These are phyloP conservation scores for Hydropsyche tenuis DNA, from an alignment of 1,140 invertebrate species.

Conservation along the genomic window DNA sequence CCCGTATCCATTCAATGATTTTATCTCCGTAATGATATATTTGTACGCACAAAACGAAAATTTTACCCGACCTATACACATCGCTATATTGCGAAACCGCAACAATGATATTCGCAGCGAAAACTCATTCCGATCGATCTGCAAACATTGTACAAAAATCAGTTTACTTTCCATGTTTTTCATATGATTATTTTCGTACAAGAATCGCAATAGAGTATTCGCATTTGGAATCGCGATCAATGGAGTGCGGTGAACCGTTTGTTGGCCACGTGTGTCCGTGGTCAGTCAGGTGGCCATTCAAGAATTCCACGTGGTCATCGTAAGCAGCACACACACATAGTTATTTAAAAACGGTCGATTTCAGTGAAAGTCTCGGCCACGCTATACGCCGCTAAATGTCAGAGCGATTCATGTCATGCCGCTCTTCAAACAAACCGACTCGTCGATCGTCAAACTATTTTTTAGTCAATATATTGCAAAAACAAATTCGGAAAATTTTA, in stretches of 20 bases:
- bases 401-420: constrained; percentile 37
- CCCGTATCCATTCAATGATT: not conserved
- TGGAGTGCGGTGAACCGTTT: not conserved
- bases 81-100: not conserved
- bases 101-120: not conserved
- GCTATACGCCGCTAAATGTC: constrained; percentile 38
- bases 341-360: constrained; percentile 40
- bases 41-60: constrained; percentile 8
- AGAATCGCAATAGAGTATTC: not conserved
- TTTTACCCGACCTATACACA: not conserved
- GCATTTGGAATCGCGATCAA: not conserved
- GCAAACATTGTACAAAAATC: not conserved
- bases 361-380: constrained; percentile 40
- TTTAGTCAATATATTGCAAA: too few species aligned
- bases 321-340: constrained; percentile 7
- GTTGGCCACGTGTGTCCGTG: constrained; percentile 15
- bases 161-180: too few species aligned
- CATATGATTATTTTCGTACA: not conserved
- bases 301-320: constrained; percentile 33
- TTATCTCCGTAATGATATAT: constrained; percentile 18
- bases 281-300: constrained; percentile 8
- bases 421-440: constrained; percentile 33
- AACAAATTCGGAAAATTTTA: too few species aligned
- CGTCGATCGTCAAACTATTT: not conserved
- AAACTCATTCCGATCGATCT: not conserved